Conservation (phyloP, 2,888 invertebrate species). For the Oscheius sp. region DNA sequence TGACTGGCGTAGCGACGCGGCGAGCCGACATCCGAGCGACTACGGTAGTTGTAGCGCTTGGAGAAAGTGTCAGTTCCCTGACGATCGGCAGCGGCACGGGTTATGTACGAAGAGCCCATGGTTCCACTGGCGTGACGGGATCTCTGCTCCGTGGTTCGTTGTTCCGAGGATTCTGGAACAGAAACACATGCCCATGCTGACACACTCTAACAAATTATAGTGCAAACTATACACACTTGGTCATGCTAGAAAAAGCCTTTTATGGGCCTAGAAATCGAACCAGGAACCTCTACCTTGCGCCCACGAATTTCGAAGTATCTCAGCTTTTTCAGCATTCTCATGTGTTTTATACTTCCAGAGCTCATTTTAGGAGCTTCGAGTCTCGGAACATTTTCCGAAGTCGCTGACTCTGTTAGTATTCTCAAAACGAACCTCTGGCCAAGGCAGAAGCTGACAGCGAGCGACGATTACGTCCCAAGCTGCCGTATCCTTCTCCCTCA, state of each 20-base stretch:
- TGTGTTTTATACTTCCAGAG: no score
- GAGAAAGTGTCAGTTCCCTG: conserved; percentile 64
- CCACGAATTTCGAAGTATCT: no score
- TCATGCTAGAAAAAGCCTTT: background rate
- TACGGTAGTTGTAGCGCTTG: conserved; percentile 72
- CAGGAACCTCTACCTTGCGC: no score
- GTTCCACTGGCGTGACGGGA: conserved; percentile 66
- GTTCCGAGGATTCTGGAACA: conserved; percentile 35
- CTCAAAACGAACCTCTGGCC: conserved; percentile 64
- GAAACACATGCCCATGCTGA: conserved; percentile 14
- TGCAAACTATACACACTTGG: conserved; percentile 12
- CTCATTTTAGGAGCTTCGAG: no score
- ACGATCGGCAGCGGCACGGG: conserved; percentile 59
- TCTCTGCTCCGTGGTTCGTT: conserved; percentile 41
- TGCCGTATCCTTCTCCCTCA: conserved; percentile 70
- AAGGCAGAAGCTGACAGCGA: conserved; percentile 72
- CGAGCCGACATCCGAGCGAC: conserved; percentile 69
- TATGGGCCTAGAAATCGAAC: background rate
- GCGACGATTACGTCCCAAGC: conserved; percentile 66
- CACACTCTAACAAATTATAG: background rate
- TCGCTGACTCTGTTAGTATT: no score
- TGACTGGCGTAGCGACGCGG: conserved; percentile 71
- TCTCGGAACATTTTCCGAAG: no score
- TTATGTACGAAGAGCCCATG: conserved; percentile 63
- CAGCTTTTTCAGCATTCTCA: no score